Evolutionary conservation across 2,888 invertebrate species (phyloP).

Genomic region (Hyposoter dolosus): DNA sequence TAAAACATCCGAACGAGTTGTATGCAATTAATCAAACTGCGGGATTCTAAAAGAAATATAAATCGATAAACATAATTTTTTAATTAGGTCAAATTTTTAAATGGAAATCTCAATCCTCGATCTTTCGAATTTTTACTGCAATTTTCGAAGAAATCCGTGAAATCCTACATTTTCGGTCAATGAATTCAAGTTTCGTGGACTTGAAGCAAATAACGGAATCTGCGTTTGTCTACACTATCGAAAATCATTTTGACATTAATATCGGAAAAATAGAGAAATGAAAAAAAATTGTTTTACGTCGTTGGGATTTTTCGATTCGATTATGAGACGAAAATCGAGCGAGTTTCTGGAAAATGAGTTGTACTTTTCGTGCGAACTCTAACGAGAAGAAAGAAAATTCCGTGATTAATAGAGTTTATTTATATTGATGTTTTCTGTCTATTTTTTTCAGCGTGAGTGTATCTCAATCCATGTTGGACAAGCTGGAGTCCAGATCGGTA

Average conservation of each 20-base stretch:
- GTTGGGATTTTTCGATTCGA: background rate
- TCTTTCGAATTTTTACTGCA: background rate
- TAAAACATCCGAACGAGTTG: background rate
- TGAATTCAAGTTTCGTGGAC: background rate
- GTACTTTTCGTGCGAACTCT: background rate
- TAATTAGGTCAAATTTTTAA: background rate
- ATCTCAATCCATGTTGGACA: constrained; percentile 94
- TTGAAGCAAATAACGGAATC: background rate
- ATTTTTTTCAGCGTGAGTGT: constrained; percentile 90
- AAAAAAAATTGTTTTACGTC: background rate
- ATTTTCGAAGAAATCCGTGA: background rate
- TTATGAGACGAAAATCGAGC: background rate
- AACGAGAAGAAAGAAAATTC: background rate
- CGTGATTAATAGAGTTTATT: background rate
- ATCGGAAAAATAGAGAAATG: background rate
- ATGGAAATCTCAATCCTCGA: background rate
- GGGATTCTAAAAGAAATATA: background rate
- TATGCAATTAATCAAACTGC: constrained; percentile 2
- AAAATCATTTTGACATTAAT: background rate
- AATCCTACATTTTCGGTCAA: background rate
- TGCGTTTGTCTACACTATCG: background rate
- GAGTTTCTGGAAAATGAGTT: background rate
- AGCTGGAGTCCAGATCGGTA: constrained; percentile 94
- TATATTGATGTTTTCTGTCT: background rate
- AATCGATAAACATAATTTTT: background rate